Conservation (phyloP, 2,797 vertebrate genomes). For the Notamacropus eugenii region DNA sequence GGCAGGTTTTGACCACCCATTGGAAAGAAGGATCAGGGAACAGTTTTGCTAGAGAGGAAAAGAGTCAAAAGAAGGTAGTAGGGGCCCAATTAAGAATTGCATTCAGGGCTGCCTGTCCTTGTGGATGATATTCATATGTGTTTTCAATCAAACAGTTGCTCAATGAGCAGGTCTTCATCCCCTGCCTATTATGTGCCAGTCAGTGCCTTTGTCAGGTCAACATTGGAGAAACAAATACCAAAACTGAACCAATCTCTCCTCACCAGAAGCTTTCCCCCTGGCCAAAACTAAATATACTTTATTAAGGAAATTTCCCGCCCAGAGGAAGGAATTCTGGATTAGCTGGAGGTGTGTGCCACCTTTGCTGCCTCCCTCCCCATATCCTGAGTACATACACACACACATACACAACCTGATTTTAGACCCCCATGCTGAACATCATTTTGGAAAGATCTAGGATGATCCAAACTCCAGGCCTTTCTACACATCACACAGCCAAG, state of each 20-base stretch:
- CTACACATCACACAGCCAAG: not conserved
- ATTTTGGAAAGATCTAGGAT: not conserved
- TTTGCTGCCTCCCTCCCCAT: not conserved
- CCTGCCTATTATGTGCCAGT: not conserved
- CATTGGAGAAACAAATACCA: not conserved
- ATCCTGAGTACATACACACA: not conserved
- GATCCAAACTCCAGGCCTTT: not conserved
- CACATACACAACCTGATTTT: no score
- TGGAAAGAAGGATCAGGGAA: no score
- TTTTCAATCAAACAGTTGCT: not conserved
- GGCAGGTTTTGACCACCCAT: no score
- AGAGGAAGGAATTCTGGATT: not conserved
- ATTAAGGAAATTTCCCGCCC: not conserved
- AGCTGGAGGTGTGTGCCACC: not conserved
- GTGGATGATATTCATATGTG: not conserved
- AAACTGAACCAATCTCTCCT: not conserved
- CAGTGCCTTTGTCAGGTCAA: not conserved
- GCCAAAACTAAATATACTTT: not conserved
- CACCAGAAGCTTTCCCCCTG: not conserved
- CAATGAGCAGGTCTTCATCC: not conserved
- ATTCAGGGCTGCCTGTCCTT: not conserved
- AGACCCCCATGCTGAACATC: rapidly evolving
- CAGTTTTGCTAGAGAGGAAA: not conserved
- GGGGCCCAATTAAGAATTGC: no score
- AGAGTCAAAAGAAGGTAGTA: not conserved